These are phyloP conservation scores for Platyscapa corneri DNA, from an alignment of 1,140 invertebrate genomes.

Conservation along the genomic window DNA sequence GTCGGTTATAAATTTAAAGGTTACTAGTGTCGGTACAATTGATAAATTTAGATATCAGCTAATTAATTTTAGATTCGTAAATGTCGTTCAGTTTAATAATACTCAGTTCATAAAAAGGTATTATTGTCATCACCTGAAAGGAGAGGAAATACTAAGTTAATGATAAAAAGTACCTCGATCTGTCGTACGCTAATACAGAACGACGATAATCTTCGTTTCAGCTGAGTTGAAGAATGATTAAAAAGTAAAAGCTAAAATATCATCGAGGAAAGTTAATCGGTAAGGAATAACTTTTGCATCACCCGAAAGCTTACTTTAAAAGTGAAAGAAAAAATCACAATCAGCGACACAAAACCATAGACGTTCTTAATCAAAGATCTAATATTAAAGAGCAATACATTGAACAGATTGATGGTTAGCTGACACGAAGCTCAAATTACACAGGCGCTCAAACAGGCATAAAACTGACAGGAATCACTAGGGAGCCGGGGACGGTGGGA, in stretches of 20 bases:
- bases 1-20: too few relatives aligned
- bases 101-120: background rate
- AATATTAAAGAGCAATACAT: background rate
- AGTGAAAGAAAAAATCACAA: slow-evolving; percentile 1
- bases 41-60: background rate
- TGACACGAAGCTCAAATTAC: slow-evolving; percentile 17
- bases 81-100: background rate
- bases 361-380: background rate
- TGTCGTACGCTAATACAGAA: too few relatives aligned
- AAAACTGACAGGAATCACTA: slow-evolving; percentile 50
- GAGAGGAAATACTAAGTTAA: background rate
- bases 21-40: too few relatives aligned
- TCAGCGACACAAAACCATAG: background rate
- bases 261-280: background rate
- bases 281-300: slow-evolving; percentile 1
- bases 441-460: background rate
- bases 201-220: too few relatives aligned
- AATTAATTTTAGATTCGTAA: background rate
- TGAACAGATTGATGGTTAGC: background rate
- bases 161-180: too few relatives aligned
- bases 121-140: background rate
- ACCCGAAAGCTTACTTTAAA: background rate
- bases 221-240: too few relatives aligned
- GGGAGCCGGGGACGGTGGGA: slow-evolving; percentile 70
- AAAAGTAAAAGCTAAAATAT: too few relatives aligned